Percentiles rank a stretch among this genome's conserved stretches.
phyloP scores from a whole-genome alignment of 2,113 vertebrate species.

The Chitala chitala region DNA sequence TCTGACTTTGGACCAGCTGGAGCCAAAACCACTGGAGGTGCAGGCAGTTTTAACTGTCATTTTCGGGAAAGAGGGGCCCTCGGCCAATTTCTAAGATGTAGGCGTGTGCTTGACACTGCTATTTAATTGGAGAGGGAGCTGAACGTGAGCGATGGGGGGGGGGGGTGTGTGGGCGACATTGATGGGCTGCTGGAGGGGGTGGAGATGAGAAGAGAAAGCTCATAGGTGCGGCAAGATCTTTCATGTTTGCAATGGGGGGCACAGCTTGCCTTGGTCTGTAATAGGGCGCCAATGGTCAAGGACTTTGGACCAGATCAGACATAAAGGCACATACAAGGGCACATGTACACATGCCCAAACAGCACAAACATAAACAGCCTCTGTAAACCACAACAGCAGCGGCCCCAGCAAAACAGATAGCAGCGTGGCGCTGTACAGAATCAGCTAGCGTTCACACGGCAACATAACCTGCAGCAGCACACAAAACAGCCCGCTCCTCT shows the following conservation, averaged over 20 bases:
- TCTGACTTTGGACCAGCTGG: no score
- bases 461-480: no score
- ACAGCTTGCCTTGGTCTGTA: constrained; percentile 22
- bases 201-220: constrained; percentile 39
- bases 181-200: constrained; percentile 46
- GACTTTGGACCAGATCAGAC: not conserved
- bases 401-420: not conserved
- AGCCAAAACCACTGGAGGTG: no score
- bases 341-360: constrained; percentile 4
- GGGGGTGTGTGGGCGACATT: no score
- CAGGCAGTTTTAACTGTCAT: no score
- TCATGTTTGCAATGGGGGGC: constrained; percentile 43
- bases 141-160: not conserved
- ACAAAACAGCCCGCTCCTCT: no score
- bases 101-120: not conserved
- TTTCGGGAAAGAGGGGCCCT: not conserved
- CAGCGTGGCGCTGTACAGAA: not conserved
- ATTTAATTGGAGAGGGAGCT: not conserved
- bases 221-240: constrained; percentile 49
- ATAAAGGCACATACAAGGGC: not conserved
- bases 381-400: not conserved
- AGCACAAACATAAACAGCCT: not conserved
- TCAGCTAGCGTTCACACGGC: not conserved
- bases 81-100: not conserved
- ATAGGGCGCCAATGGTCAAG: not conserved